Evolutionary conservation across 2,113 vertebrate genomes (phyloP).

Genomic region (Lophura nycthemera): DNA sequence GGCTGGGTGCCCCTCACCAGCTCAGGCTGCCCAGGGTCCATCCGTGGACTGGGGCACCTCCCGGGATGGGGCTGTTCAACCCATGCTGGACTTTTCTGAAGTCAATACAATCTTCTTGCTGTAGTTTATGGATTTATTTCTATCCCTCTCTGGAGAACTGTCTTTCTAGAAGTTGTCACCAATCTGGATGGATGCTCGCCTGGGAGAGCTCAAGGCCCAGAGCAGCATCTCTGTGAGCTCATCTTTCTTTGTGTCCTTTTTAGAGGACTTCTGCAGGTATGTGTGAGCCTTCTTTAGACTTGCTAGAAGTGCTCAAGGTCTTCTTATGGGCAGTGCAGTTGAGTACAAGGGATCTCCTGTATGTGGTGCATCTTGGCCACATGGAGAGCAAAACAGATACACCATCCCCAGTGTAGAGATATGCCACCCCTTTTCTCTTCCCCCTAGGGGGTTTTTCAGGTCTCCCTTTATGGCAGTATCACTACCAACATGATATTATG

Average conservation of each 20-base stretch:
- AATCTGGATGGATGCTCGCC: not conserved
- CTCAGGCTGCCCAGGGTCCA: too few relatives aligned
- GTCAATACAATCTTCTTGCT: not conserved
- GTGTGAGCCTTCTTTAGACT: not conserved
- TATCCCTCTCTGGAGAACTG: not conserved
- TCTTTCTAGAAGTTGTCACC: not conserved
- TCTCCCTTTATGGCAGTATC: not conserved
- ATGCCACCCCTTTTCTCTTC: not conserved
- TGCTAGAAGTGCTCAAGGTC: not conserved
- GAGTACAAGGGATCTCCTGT: fast-evolving
- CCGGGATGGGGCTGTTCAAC: not conserved
- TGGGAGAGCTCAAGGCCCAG: not conserved
- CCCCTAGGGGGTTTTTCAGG: not conserved
- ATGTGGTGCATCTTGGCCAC: not conserved
- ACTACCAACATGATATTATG: not conserved
- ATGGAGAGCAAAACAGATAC: not conserved
- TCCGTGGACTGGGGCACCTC: too few relatives aligned
- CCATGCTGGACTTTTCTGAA: not conserved
- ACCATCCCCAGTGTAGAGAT: not conserved
- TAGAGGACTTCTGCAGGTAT: not conserved
- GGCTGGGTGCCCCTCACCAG: too few relatives aligned
- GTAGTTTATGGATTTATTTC: not conserved
- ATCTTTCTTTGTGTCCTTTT: not conserved
- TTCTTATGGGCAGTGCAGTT: not conserved
- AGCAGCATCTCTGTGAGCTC: not conserved